phyloP scores from a whole-genome alignment of 1,140 invertebrate genomes.

The Aporrectodea caliginosa region DNA sequence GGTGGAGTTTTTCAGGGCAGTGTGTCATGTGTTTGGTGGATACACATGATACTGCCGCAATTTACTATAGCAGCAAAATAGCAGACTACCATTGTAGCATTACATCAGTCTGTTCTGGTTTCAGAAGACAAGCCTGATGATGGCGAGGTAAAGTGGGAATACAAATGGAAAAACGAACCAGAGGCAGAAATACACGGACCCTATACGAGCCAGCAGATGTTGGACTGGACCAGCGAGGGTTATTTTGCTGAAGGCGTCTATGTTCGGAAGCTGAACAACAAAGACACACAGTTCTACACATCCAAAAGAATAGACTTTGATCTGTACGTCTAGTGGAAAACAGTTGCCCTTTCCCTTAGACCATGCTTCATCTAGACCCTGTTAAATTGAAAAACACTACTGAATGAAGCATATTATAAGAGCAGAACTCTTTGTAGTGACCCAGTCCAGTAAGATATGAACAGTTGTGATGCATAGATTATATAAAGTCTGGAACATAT shows the following conservation, averaged over 20 bases:
- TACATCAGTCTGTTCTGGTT: too few relatives aligned
- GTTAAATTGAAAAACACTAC: too few relatives aligned
- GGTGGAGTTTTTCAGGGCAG: too few relatives aligned
- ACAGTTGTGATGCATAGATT: too few relatives aligned
- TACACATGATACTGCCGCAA: conserved; percentile 25
- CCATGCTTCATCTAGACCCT: too few relatives aligned
- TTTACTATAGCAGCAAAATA: too few relatives aligned
- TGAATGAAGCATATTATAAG: too few relatives aligned
- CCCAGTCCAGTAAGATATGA: too few relatives aligned
- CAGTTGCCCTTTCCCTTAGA: too few relatives aligned
- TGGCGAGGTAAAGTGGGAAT: conserved; percentile 75
- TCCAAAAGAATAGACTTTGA: conserved; percentile 91
- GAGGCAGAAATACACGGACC: conserved; percentile 77
- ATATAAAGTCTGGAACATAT: too few relatives aligned
- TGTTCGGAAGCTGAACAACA: conserved; percentile 77
- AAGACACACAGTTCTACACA: conserved; percentile 75
- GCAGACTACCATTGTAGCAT: too few relatives aligned
- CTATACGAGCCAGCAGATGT: conserved; percentile 78
- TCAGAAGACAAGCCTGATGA: background rate
- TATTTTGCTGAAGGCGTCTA: conserved; percentile 72
- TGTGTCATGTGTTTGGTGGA: background rate
- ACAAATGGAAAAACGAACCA: conserved; percentile 79
- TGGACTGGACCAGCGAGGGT: conserved; percentile 76
- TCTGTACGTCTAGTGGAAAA: conserved; percentile 61
- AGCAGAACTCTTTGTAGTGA: too few relatives aligned